Base-by-base conservation (phyloP, 2,888 invertebrate genomes). In the Conomelus anceps region DNA sequence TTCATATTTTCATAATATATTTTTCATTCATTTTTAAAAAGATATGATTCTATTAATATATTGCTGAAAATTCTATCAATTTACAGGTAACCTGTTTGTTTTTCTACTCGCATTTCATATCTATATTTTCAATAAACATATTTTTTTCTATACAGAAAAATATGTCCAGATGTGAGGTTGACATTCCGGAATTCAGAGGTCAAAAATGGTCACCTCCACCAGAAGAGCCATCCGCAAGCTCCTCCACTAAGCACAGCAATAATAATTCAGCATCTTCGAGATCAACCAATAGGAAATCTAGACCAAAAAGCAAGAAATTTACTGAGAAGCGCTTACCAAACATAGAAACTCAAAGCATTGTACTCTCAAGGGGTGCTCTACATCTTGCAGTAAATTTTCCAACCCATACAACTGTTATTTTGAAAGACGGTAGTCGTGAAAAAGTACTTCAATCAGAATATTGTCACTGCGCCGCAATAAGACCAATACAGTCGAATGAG, bases 301-400 rank as follows among this genome's bases (percentile, higher is more conserved):
- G 63, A 63, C 63, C 63, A 63, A 63, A 63, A n/a, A 63, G 63
- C 63, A n/a, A 63, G 34, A 84, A 22, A 29, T 88, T 0, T 22
- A 23, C 41, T 84, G 41, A 23, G 26, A 89, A 34, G 23, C 17
- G 22, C 22, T 24, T 34, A 22, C 87, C 90, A 22, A 17, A 86
- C 41, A 88, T 88, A 17, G 89, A 92, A 87, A 92, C 93, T 11
- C 92, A 93, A 88, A 92, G 92, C 90, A 92, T 94, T 89, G 90
- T 92, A 24, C 91, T 94, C 86, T 92, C 91, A n/a, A 92, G 93
- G 63, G 93, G 93, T 17, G 92, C 92, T 89, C 91, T 94, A 88
- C 92, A 93, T 87, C 91, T 94, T 17, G 92, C 92, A 0, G 92
- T 94, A 20, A 93, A 93, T 92, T 93, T 93, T 91, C 93, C 94